Evolutionary conservation across 2,113 vertebrate genomes (phyloP), one percentile per base, ranked within the genome.

Genomic region (Ardeotis arabs): DNA sequence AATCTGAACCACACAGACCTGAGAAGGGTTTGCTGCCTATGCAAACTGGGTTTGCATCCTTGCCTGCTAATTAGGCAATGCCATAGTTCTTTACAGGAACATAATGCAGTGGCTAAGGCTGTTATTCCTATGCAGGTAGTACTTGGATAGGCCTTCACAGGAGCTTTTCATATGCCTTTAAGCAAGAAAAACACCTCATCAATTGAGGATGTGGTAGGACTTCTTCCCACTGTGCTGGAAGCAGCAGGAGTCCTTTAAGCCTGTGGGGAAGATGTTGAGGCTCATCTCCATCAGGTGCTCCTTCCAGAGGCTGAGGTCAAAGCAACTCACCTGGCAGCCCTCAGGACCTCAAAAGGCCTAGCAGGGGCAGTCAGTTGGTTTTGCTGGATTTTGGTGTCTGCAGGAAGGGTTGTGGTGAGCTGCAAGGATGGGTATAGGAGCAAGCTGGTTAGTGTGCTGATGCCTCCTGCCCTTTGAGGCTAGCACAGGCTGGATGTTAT

Each of bases 281-380:
- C 4, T 79, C 6, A 13, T 19, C 21, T 60, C 44, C 22, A 24
- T 39, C 14, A 59, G 28, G 24, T 75, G 31, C 7, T 78, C 25
- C 41, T 17, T 15, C 24, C 35, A 58, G 39, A 66, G 14, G 27
- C 1, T 4, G 7, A 4, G 20, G 7, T 10, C 20, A 74, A 73
- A 84, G 9, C 28, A 74, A 39, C 19, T 47, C 24, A 41, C 7
- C 28, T 39, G 24, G 41, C 8, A 72, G 27, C 19, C 39, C 45
- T 41, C 4, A 45, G 27, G 39, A 39, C 49, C 28, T 58, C 12
- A 58, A 60, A 82, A 66, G 33, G 21, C 14, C 45, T 70, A 17
- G 9, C 33, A 44, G 31, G 3, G 5, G 2, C 0, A 47, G 4
- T 0, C 0, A 7, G 0, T 4, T 10, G 18, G 4, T 3, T 50